phyloP scores from a whole-genome alignment of 2,113 vertebrate species.

The Prietella phreatophila region DNA sequence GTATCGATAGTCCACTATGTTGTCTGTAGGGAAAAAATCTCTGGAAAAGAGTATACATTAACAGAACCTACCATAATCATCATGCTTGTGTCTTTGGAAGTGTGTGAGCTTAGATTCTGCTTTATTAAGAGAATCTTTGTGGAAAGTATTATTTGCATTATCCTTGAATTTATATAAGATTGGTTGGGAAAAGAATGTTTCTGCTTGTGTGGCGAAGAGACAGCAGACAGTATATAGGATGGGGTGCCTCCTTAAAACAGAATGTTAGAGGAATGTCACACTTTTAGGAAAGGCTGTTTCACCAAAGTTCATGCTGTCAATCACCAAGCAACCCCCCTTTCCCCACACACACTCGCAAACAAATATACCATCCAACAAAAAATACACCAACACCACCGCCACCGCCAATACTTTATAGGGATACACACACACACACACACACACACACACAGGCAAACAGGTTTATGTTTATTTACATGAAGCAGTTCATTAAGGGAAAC shows the following conservation, averaged over 20 bases:
- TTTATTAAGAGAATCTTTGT: not conserved
- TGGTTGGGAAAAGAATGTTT: not conserved
- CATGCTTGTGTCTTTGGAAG: not conserved
- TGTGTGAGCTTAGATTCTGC: not conserved
- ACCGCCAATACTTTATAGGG: not conserved
- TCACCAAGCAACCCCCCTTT: not conserved
- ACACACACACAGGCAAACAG: not conserved
- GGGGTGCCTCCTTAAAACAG: conserved; percentile 8
- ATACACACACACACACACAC: not conserved
- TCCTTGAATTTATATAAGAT: not conserved
- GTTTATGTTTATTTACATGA: not conserved
- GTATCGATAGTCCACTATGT: conserved; percentile 27
- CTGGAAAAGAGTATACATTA: conserved; percentile 16
- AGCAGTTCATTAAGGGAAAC: not conserved
- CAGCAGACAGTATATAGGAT: not conserved
- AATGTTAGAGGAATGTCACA: conserved; percentile 47
- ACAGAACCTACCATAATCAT: conserved; percentile 4
- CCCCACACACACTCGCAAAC: not conserved
- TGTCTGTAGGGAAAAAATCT: not conserved
- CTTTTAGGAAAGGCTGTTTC: conserved; percentile 9
- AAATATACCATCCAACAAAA: not conserved
- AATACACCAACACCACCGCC: not conserved
- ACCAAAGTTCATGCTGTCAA: not conserved
- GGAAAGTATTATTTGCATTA: not conserved
- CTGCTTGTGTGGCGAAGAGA: not conserved